Percentiles rank a stretch among this genome's conserved stretches.
These are phyloP conservation scores for Drosophila bifasciata DNA, from an alignment of 1,140 invertebrate species.

Conservation along the genomic window DNA sequence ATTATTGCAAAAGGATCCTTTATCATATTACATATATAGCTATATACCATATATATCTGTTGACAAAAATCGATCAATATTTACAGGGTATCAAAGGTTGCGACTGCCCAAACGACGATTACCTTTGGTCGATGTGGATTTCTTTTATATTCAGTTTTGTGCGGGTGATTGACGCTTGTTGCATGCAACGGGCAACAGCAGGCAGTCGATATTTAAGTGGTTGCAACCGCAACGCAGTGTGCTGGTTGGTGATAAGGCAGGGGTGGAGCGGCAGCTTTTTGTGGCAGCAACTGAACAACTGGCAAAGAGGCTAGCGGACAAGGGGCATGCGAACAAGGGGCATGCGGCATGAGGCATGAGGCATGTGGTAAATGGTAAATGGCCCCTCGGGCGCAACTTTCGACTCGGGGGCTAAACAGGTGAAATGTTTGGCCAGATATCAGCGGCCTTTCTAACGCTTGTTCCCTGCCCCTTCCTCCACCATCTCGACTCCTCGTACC, in stretches of 20 bases:
- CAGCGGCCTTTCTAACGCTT: slow-evolving; percentile 68
- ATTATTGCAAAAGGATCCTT: too few species aligned
- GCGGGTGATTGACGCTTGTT: slow-evolving; percentile 81
- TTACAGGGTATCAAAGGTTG: too few species aligned
- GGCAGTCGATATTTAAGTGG: slow-evolving; percentile 79
- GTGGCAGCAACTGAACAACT: slow-evolving; percentile 13
- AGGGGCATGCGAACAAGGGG: background rate
- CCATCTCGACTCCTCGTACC: too few species aligned
- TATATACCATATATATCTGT: too few species aligned
- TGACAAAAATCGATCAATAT: too few species aligned
- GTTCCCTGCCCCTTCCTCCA: background rate
- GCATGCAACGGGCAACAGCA: slow-evolving; percentile 69
- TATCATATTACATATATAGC: too few species aligned
- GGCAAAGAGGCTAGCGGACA: background rate
- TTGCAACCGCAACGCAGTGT: slow-evolving; percentile 67
- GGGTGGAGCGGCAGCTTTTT: background rate
- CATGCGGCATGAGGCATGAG: slow-evolving; percentile 8
- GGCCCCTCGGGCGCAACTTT: slow-evolving; percentile 62
- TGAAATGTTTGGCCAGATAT: slow-evolving; percentile 78
- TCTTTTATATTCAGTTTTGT: slow-evolving; percentile 63
- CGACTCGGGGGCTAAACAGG: slow-evolving; percentile 56
- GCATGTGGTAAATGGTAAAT: slow-evolving; percentile 47
- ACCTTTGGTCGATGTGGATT: slow-evolving; percentile 7
- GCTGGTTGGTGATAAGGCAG: background rate
- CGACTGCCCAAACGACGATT: too few species aligned